phyloP scores from a whole-genome alignment of 2,888 invertebrate genomes.

The Pantelozetes paolii region DNA sequence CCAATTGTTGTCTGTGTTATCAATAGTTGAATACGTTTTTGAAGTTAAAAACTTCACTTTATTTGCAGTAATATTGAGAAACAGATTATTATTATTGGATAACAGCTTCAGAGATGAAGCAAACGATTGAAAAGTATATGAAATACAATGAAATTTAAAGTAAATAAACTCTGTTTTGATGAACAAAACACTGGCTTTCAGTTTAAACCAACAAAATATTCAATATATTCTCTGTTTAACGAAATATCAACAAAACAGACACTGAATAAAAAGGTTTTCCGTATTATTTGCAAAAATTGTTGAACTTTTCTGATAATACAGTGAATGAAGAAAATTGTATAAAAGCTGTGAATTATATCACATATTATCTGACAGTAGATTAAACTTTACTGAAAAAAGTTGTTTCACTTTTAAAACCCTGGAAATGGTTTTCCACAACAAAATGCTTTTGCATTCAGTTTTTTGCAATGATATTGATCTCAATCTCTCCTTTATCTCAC shows the following conservation, averaged over 20 bases:
- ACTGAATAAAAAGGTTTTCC: background rate
- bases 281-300: no score
- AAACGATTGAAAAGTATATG: background rate
- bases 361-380: constrained; percentile 28
- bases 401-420: background rate
- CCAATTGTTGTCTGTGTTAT: background rate
- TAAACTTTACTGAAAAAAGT: background rate
- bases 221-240: no score
- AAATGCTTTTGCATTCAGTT: constrained; percentile 7
- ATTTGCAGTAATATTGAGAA: background rate
- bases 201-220: no score
- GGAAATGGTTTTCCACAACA: background rate
- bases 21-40: constrained; percentile 6
- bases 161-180: background rate
- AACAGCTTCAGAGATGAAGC: background rate
- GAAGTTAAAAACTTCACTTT: background rate
- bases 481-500: background rate
- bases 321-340: background rate
- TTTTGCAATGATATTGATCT: constrained; percentile 30
- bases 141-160: background rate
- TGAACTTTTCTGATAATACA: background rate
- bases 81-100: background rate
- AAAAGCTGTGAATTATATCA: constrained; percentile 4
- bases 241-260: background rate
- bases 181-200: background rate